Evolutionary conservation across 1,140 invertebrate species (phyloP), one percentile per base, ranked within the genome.

Genomic region (Drosophila ambigua): DNA sequence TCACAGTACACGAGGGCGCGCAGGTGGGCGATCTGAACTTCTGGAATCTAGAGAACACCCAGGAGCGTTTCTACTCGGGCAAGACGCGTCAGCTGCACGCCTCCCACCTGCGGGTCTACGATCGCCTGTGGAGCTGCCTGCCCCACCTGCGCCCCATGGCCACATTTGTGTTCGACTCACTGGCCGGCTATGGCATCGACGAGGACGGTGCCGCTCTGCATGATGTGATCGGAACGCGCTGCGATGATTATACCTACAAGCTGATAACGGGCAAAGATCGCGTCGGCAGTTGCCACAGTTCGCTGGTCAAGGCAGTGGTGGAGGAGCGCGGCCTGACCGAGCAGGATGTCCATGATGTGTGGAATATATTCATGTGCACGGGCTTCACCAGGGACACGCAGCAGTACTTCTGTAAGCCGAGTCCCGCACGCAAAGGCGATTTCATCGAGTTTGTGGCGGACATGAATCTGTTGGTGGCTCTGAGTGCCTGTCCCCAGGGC

Each of bases 321-420:
- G 73, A 92, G 59, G 90, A 92, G 28, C 77, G 90, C n/a, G 92
- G 91, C 0, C 66, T 93, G 39, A 80, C 59, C 0, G 93, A 93
- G 62, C 85, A 91, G 49, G 92, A 93, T 72, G 93, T 93, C 0
- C 93, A 93, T 63, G 93, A 93, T 77, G 93, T 93, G 1, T 92
- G 93, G 87, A 93, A 93, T 58, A 92, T 93, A 16, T 93, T 93
- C 28, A 93, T 93, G 92, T 93, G 92, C 63, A 93, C 93, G 2
- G 92, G 92, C 5, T 92, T 93, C 51, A 92, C 92, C 13, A 79
- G 87, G 79, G 90, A 92, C 46, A 93, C 92, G 8, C 81, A 92
- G 13, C 91, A 93, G 63, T 93, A 93, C 58, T 93, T 93, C 66
- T 92, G 91, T 63, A 93, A 93, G 60, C 90, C 91, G 0, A 93